Evolutionary conservation across 2,113 vertebrate genomes (phyloP).

Genomic region (Morone saxatilis): DNA sequence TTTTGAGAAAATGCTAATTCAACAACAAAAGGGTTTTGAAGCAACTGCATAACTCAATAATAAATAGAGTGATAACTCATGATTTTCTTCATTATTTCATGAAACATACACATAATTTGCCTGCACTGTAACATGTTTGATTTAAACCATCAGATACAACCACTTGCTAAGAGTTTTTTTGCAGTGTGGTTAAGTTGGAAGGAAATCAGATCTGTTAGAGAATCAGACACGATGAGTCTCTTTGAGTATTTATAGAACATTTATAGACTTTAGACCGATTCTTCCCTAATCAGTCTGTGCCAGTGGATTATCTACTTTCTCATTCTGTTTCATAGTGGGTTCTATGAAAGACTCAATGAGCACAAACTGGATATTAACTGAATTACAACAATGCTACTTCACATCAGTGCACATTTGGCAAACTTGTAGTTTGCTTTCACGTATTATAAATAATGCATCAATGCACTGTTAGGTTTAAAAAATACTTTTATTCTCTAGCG

Average conservation of each 20-base stretch:
- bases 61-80: not conserved
- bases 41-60: not conserved
- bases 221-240: constrained; percentile 36
- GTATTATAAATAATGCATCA: not conserved
- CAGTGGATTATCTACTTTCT: not conserved
- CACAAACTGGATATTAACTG: not conserved
- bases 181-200: constrained; percentile 29
- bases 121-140: not conserved
- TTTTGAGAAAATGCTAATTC: not conserved
- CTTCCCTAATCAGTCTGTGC: not conserved
- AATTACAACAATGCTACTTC: not conserved
- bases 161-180: not conserved
- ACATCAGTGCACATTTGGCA: not conserved
- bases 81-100: not conserved
- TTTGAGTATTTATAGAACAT: constrained; percentile 2
- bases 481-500: too few species aligned
- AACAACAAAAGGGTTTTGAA: not conserved
- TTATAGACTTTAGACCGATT: not conserved
- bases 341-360: not conserved
- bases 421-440: not conserved
- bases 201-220: constrained; percentile 34
- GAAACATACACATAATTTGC: not conserved
- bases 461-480: not conserved
- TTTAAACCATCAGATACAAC: not conserved
- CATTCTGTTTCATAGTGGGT: not conserved